Evolutionary conservation across 2,888 invertebrate genomes (phyloP), one percentile per base, ranked within the genome.

Genomic region (Trissoscelio sp.): DNA sequence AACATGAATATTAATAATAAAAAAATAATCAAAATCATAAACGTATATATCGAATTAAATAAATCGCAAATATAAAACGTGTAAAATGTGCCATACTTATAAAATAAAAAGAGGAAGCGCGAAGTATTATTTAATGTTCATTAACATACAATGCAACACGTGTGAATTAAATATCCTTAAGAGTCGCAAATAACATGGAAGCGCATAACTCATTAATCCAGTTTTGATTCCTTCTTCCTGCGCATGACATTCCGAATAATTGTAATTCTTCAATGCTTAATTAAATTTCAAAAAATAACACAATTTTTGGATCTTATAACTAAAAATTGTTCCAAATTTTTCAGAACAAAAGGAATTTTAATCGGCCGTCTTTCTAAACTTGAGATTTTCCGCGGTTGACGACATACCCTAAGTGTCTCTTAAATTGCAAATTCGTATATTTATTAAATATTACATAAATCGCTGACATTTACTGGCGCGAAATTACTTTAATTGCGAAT

Each of bases 371-470:
- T 60, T 60, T 66, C 57, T 14, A 74, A 66, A 64, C 37, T 51
- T 42, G 34, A 73, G 6, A 39, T 34, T 57, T 55, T 22, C 24
- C 44, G 42, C 55, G 34, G 60, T 44, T 75, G 74, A 67, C 53
- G 69, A 77, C 60, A 62, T 34, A 42, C 24, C 12, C 14, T n/a
- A n/a, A n/a, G 62, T 12, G 60, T 60, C 60, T 60, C 67, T 67
- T 77, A 58, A 69, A 53, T 77, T 62, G 42, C 44, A 69, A 77
- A 77, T 62, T 60, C 44, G 22, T 62, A 62, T 77, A 77, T 77
- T 77, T 77, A 77, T 69, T 69, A 77, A 77, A 67, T 11, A 53
- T 69, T 69, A 60, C 77, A 64, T 57, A 78, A 78, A 69, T 64
- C 37, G 5, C 39, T 78, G 70, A 70, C 77, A 69, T 78, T 78